Evolutionary conservation across 2,797 vertebrate species (phyloP).

Genomic region (Streptopelia turtur): DNA sequence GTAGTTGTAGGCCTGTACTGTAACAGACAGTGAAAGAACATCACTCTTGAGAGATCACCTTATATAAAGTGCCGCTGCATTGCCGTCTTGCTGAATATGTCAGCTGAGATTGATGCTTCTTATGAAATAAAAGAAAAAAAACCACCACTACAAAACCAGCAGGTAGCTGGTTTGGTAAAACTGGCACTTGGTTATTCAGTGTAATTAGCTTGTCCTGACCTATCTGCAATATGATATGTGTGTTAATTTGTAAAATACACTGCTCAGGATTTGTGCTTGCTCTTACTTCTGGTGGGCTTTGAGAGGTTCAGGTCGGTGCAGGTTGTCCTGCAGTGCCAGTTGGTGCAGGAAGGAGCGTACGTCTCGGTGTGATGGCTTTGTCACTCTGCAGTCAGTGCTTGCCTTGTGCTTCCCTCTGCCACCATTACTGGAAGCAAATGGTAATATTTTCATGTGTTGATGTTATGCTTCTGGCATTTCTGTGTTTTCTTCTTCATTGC

Average conservation of each 20-base stretch:
- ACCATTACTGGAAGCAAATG: not conserved
- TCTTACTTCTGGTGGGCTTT: not conserved
- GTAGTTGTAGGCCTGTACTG: not conserved
- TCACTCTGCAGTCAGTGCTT: not conserved
- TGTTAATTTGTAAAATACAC: not conserved
- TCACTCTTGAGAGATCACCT: not conserved
- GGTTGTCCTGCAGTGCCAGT: not conserved
- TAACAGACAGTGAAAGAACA: not conserved
- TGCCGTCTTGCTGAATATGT: not conserved
- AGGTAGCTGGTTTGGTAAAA: not conserved
- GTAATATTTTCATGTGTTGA: constrained; percentile 7
- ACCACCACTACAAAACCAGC: not conserved
- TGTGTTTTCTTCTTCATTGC: not conserved
- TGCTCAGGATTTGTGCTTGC: not conserved
- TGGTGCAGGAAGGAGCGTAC: not conserved
- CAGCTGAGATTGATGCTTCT: not conserved
- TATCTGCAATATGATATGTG: rapidly evolving
- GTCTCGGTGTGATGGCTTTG: not conserved
- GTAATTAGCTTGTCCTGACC: not conserved
- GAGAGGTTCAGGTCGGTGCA: not conserved
- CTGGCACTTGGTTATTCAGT: not conserved
- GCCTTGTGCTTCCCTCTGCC: not conserved
- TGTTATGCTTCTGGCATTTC: not conserved
- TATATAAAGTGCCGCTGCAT: not conserved
- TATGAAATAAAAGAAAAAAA: not conserved